Conservation (phyloP, 1,140 invertebrate genomes). For the Eufriesea mexicana region DNA sequence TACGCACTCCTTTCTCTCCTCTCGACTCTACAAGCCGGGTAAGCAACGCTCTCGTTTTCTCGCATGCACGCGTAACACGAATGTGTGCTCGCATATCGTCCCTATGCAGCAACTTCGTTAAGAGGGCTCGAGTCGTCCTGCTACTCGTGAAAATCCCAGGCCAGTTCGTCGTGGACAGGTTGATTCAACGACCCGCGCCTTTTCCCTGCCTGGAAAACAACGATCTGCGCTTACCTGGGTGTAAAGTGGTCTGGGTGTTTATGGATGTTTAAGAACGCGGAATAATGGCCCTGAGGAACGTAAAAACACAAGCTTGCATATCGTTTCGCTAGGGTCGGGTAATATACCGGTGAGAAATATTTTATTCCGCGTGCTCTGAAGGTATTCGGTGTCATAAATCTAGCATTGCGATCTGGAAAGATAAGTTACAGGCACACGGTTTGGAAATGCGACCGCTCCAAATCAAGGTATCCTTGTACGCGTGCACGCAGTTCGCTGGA, state of each 20-base stretch:
- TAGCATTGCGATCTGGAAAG: not conserved
- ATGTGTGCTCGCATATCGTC: constrained; percentile 34
- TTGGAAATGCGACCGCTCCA: too few species aligned
- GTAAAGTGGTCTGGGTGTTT: constrained; percentile 37
- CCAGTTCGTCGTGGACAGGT: constrained; percentile 33
- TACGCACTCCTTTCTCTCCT: constrained; percentile 24
- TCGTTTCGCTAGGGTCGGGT: not conserved
- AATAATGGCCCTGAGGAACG: not conserved
- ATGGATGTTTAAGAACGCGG: constrained; percentile 21
- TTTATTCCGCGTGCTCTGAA: not conserved
- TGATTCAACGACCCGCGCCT: constrained; percentile 25
- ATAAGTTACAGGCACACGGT: too few species aligned
- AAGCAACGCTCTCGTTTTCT: constrained; percentile 65
- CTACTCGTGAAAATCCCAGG: constrained; percentile 56
- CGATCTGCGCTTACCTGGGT: constrained; percentile 7
- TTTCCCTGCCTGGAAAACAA: constrained; percentile 31
- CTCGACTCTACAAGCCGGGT: constrained; percentile 46
- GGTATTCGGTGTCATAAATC: not conserved
- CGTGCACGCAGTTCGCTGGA: too few species aligned
- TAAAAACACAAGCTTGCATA: not conserved
- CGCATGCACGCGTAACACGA: constrained; percentile 30
- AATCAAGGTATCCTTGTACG: too few species aligned
- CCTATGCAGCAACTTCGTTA: constrained; percentile 64
- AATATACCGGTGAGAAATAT: not conserved
- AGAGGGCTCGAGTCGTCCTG: constrained; percentile 64